These are phyloP conservation scores for Platysteira castanea DNA, from an alignment of 2,113 vertebrate genomes.

Conservation along the genomic window DNA sequence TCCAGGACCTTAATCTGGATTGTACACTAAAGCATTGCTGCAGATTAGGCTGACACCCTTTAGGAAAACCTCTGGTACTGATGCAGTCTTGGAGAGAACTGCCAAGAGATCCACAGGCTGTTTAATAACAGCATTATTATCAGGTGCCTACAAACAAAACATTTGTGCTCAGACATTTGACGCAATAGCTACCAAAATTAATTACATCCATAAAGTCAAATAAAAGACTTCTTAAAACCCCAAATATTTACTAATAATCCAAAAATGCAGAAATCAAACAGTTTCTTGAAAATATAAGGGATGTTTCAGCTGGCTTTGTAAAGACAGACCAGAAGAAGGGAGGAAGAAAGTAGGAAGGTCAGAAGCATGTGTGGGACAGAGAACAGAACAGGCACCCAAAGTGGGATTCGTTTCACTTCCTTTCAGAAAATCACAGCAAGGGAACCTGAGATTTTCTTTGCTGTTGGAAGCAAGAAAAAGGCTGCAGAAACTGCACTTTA, in stretches of 20 bases:
- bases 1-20: constrained; percentile 85
- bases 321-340: not conserved
- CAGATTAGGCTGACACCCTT: constrained; percentile 88
- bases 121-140: constrained; percentile 85
- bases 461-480: not conserved
- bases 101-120: constrained; percentile 90
- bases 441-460: not conserved
- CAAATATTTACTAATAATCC: not conserved
- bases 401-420: not conserved
- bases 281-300: not conserved
- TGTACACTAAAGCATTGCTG: constrained; percentile 89
- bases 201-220: not conserved
- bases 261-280: not conserved
- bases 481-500: not conserved
- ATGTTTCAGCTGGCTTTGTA: not conserved
- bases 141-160: constrained; percentile 79
- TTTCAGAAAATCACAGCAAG: not conserved
- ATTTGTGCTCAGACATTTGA: not conserved
- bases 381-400: not conserved
- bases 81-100: constrained; percentile 84
- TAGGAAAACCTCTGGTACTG: constrained; percentile 84
- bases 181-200: not conserved
- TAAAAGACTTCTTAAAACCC: not conserved
- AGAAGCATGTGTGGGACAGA: not conserved
- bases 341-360: not conserved